phyloP scores from a whole-genome alignment of 2,888 invertebrate species.

The Sphecodes monilicornis region DNA sequence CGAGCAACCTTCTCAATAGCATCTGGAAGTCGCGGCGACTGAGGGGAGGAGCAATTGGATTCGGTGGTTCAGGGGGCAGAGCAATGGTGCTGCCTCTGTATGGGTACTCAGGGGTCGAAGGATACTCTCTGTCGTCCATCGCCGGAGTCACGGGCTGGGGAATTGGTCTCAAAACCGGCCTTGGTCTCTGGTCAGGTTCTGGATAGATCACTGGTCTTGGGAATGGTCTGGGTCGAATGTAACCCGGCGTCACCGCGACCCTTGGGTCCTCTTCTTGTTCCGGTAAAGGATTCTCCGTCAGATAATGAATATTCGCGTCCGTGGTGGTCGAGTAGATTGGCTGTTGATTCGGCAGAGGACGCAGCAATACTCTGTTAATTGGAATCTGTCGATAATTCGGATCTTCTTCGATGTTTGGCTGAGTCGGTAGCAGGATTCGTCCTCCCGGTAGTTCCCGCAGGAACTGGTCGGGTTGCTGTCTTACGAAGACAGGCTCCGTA shows the following conservation, averaged over 20 bases:
- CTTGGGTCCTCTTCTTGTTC: slow-evolving; percentile 76
- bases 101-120: slow-evolving; percentile 75
- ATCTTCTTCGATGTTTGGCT: slow-evolving; percentile 74
- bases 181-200: slow-evolving; percentile 70
- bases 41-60: slow-evolving; percentile 88
- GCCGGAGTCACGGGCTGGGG: slow-evolving; percentile 59
- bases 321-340: slow-evolving; percentile 76
- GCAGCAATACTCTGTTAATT: slow-evolving; percentile 74
- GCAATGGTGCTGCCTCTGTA: slow-evolving; percentile 73
- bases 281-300: slow-evolving; percentile 76
- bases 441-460: slow-evolving; percentile 75
- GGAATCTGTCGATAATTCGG: slow-evolving; percentile 74
- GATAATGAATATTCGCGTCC: slow-evolving; percentile 79
- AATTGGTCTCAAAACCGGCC: slow-evolving; percentile 74
- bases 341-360: slow-evolving; percentile 74
- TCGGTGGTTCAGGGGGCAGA: slow-evolving; percentile 85
- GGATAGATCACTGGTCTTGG: slow-evolving; percentile 72
- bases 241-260: slow-evolving; percentile 71
- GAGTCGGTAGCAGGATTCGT: slow-evolving; percentile 74
- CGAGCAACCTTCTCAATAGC: slow-evolving; percentile 88
- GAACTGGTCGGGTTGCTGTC: slow-evolving; percentile 77
- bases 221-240: slow-evolving; percentile 72
- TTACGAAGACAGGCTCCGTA: slow-evolving; percentile 77
- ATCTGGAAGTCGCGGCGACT: slow-evolving; percentile 90
- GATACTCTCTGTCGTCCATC: slow-evolving; percentile 78